phyloP scores from a whole-genome alignment of 35 echinoderm and acorn worm species.

The Stichopus chloronotus region DNA sequence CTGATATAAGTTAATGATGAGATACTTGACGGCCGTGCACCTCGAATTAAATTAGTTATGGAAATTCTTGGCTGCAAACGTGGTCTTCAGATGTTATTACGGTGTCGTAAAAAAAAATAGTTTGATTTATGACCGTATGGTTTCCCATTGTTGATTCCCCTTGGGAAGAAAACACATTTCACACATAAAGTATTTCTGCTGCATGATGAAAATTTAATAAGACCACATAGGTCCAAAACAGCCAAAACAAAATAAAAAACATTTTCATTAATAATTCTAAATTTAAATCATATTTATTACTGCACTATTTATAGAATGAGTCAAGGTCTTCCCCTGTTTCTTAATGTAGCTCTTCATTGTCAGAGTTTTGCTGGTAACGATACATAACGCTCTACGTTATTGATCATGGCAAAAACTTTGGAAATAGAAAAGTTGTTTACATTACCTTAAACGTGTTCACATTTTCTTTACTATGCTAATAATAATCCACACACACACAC shows the following conservation, averaged over 20 bases:
- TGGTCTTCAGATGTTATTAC: background rate
- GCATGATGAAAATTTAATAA: background rate
- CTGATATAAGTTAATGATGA: slow-evolving; percentile 1
- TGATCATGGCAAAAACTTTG: too few species aligned
- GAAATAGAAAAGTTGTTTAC: too few species aligned
- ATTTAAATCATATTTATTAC: background rate
- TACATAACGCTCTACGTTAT: too few species aligned
- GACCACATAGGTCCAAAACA: background rate
- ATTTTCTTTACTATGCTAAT: too few species aligned
- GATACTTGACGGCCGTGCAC: background rate
- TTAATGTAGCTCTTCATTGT: too few species aligned
- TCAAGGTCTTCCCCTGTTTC: background rate
- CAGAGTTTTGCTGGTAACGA: too few species aligned
- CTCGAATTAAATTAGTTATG: background rate
- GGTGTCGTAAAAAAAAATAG: background rate
- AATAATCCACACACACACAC: too few species aligned
- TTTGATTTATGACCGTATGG: background rate
- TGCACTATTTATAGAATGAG: background rate
- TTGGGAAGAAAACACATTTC: background rate
- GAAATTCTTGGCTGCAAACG: background rate
- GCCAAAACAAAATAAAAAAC: background rate
- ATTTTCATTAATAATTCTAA: background rate
- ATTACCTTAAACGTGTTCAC: too few species aligned
- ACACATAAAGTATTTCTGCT: background rate
- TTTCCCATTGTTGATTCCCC: background rate